Evolutionary conservation across 2,113 vertebrate genomes (phyloP).

Genomic region (Tetrax tetrax): DNA sequence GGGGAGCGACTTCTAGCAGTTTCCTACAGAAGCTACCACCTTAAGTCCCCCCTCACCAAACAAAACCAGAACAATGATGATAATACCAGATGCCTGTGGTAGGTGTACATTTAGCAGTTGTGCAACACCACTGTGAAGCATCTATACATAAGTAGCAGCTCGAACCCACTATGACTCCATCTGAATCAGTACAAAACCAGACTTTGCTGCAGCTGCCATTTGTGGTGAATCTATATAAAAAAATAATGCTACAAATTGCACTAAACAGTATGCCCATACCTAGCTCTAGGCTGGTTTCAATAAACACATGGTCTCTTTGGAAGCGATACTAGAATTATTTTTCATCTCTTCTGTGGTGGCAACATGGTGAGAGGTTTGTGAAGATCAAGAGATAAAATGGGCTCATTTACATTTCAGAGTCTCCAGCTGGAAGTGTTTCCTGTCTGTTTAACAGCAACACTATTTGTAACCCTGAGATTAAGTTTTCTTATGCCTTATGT

Average conservation of each 20-base stretch:
- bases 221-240: background rate
- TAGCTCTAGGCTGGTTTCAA: background rate
- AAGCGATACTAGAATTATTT: background rate
- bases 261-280: background rate
- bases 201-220: background rate
- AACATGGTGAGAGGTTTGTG: constrained; percentile 37
- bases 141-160: background rate
- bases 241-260: background rate
- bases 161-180: background rate
- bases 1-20: too few species aligned
- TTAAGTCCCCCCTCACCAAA: too few species aligned
- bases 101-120: background rate
- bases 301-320: background rate
- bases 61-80: too few species aligned
- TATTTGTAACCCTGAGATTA: background rate
- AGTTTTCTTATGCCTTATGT: background rate
- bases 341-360: background rate
- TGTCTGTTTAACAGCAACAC: background rate
- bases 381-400: constrained; percentile 37
- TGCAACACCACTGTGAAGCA: background rate
- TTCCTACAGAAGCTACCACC: too few species aligned
- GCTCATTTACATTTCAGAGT: constrained; percentile 58
- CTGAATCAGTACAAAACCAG: background rate
- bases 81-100: background rate
- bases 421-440: background rate